These are phyloP conservation scores for Gymnoscelis rufifasciata DNA, from an alignment of 2,888 invertebrate genomes.

Conservation along the genomic window DNA sequence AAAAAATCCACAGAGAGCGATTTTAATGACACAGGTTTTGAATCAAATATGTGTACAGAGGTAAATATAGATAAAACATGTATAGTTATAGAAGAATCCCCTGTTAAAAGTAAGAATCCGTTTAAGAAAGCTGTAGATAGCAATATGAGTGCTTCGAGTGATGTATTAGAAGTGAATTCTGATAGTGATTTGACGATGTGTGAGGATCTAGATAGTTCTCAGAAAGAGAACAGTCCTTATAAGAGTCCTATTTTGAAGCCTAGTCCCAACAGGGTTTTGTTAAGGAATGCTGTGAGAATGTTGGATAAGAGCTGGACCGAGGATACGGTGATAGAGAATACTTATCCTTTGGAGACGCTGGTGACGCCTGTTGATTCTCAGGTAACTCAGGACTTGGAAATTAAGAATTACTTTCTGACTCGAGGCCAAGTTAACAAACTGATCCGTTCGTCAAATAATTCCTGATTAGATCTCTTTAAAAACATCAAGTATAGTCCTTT, in stretches of 20 bases:
- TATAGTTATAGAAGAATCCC: background rate
- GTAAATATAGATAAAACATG: constrained; percentile 3
- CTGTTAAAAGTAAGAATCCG: too few species aligned
- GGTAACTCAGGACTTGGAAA: too few species aligned
- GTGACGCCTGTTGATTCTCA: constrained; percentile 59
- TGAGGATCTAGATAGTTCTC: constrained; percentile 42
- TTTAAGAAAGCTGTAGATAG: too few species aligned
- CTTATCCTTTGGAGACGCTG: constrained; percentile 55
- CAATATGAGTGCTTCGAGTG: too few species aligned
- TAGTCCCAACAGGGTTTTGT: constrained; percentile 44
- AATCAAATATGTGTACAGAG: too few species aligned
- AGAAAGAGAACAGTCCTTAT: constrained; percentile 58
- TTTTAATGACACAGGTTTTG: too few species aligned
- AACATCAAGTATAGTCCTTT: too few species aligned
- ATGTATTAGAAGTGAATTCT: too few species aligned
- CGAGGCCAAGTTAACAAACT: too few species aligned
- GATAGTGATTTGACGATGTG: constrained; percentile 33
- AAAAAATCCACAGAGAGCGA: constrained; percentile 13
- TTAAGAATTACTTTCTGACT: too few species aligned
- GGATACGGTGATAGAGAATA: constrained; percentile 63
- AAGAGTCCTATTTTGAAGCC: constrained; percentile 53
- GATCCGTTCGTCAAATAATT: too few species aligned
- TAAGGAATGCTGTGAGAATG: constrained; percentile 33
- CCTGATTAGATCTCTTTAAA: too few species aligned
- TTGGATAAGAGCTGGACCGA: constrained; percentile 38